Evolutionary conservation across 1,140 invertebrate genomes (phyloP).

Genomic region (Berghia stephanieae): DNA sequence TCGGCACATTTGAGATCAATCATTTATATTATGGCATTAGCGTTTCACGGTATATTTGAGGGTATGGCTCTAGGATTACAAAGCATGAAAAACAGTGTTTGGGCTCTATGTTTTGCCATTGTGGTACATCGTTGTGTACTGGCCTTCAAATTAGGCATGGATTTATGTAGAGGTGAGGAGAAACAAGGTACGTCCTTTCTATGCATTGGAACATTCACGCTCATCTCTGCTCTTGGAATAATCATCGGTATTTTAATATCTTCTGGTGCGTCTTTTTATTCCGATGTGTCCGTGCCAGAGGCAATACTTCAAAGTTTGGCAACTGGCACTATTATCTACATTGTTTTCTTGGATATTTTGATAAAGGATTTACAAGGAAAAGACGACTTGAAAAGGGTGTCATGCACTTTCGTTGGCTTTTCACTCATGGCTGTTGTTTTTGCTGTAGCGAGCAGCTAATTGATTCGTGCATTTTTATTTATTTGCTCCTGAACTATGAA

Average conservation of each 20-base stretch:
- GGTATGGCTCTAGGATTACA: constrained; percentile 85
- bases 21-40: constrained; percentile 83
- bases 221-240: constrained; percentile 75
- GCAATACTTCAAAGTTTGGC: constrained; percentile 76
- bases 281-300: constrained; percentile 66
- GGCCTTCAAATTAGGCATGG: constrained; percentile 56
- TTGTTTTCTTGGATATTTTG: constrained; percentile 91
- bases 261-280: constrained; percentile 61
- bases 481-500: too few relatives aligned
- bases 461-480: too few relatives aligned
- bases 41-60: constrained; percentile 91
- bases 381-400: constrained; percentile 57
- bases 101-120: constrained; percentile 58
- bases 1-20: constrained; percentile 54
- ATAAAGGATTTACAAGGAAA: constrained; percentile 69
- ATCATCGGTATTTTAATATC: constrained; percentile 71
- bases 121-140: constrained; percentile 53
- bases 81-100: constrained; percentile 56
- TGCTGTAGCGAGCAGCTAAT: constrained; percentile 46
- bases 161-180: constrained; percentile 65
- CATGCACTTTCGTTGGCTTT: constrained; percentile 60
- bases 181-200: constrained; percentile 69
- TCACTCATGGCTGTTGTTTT: constrained; percentile 57
- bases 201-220: constrained; percentile 70
- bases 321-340: constrained; percentile 90